phyloP scores from a whole-genome alignment of 2,113 vertebrate species.

The Proteles cristata region DNA sequence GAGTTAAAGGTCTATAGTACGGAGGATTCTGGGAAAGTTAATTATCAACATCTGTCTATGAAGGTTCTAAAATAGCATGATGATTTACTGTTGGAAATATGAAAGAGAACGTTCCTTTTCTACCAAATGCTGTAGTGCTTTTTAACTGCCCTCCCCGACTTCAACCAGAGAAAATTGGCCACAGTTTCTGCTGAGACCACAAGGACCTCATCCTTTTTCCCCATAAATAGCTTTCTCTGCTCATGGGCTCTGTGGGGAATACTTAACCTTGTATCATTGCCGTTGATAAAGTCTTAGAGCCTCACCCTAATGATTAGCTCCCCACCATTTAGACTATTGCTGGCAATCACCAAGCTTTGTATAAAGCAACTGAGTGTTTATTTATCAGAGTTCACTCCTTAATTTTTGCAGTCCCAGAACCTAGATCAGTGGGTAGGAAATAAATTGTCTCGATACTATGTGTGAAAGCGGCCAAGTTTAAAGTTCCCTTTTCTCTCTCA shows the following conservation, averaged over 20 bases:
- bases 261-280: not conserved
- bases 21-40: conserved; percentile 3
- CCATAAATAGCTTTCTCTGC: not conserved
- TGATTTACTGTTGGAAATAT: not conserved
- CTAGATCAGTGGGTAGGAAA: conserved; percentile 39
- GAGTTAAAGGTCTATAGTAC: conserved; percentile 5
- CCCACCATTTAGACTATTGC: not conserved
- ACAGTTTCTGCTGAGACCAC: not conserved
- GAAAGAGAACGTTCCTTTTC: not conserved
- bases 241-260: not conserved
- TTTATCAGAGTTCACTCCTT: not conserved
- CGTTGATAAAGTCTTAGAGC: not conserved
- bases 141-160: not conserved
- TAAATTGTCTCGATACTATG: conserved; percentile 26
- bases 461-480: conserved; percentile 34
- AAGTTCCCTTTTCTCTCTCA: conserved; percentile 59
- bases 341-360: not conserved
- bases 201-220: not conserved
- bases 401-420: not conserved
- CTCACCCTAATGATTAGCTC: not conserved
- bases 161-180: not conserved
- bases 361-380: not conserved
- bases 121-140: not conserved
- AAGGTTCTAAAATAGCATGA: not conserved
- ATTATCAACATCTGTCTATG: not conserved